phyloP scores from a whole-genome alignment of 2,113 vertebrate genomes.

The Bubo bubo region DNA sequence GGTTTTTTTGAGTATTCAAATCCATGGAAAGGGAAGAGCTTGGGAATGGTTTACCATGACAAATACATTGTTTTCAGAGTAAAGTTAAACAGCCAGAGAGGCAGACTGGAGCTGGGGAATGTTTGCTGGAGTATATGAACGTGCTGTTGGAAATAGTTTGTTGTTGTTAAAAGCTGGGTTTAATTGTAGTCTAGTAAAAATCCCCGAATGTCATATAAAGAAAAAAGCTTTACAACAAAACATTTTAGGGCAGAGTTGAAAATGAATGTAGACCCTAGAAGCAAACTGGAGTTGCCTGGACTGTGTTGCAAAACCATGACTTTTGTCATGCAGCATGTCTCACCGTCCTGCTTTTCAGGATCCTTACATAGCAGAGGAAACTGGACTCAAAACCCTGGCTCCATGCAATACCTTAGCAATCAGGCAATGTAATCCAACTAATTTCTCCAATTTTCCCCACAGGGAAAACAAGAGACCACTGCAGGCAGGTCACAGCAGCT shows the following conservation, averaged over 20 bases:
- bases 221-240: neutral
- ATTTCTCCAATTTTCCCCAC: neutral
- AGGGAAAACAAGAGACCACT: neutral
- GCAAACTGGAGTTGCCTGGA: neutral
- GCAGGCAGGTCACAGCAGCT: neutral
- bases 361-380: neutral
- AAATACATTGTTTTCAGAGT: slow-evolving; percentile 46
- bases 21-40: neutral
- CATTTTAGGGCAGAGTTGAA: neutral
- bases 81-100: neutral
- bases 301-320: neutral
- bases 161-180: slow-evolving; percentile 45
- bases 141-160: slow-evolving; percentile 8
- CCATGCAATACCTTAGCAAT: neutral
- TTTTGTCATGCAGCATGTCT: neutral
- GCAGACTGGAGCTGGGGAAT: neutral
- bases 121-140: slow-evolving; percentile 2
- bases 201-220: neutral
- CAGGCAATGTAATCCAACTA: neutral
- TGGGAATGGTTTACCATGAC: slow-evolving; percentile 15
- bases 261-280: slow-evolving; percentile 11
- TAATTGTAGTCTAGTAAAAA: slow-evolving; percentile 44
- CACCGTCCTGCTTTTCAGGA: neutral
- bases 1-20: neutral
- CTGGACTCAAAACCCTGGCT: neutral